Conservation (phyloP, 2,888 invertebrate genomes). For the Punctoribates punctum region DNA sequence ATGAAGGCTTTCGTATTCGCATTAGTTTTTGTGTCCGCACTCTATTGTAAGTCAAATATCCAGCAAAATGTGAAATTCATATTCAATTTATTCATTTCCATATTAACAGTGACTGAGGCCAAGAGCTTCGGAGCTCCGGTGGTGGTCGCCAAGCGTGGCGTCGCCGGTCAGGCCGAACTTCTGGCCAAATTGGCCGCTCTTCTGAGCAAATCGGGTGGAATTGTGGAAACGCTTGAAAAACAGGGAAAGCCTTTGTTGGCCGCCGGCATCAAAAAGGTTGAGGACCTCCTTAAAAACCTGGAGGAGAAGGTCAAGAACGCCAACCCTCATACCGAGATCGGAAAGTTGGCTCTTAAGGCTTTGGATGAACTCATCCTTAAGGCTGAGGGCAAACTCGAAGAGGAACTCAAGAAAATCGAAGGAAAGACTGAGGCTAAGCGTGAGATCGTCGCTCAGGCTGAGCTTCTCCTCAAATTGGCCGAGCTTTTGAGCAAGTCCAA, state of each 20-base stretch:
- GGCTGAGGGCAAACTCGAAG: conserved; percentile 23
- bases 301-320: conserved; percentile 5
- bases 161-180: background rate
- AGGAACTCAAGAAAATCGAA: conserved; percentile 6
- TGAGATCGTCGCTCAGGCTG: background rate
- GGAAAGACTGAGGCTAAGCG: background rate
- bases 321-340: conserved; percentile 26
- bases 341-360: conserved; percentile 17
- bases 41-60: background rate
- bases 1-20: background rate
- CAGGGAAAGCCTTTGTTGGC: conserved; percentile 35
- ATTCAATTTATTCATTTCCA: background rate
- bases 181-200: background rate
- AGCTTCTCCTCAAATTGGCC: background rate
- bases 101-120: background rate
- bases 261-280: conserved; percentile 7
- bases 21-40: background rate
- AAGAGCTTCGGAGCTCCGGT: background rate
- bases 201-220: background rate
- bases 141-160: background rate
- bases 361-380: conserved; percentile 14
- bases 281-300: background rate
- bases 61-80: background rate
- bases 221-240: background rate
- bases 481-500: conserved; percentile 4